phyloP scores from a whole-genome alignment of 30 jellyfish, hydroid and myxozoan species.

The Aurelia aurita complex sp. Pacific region DNA sequence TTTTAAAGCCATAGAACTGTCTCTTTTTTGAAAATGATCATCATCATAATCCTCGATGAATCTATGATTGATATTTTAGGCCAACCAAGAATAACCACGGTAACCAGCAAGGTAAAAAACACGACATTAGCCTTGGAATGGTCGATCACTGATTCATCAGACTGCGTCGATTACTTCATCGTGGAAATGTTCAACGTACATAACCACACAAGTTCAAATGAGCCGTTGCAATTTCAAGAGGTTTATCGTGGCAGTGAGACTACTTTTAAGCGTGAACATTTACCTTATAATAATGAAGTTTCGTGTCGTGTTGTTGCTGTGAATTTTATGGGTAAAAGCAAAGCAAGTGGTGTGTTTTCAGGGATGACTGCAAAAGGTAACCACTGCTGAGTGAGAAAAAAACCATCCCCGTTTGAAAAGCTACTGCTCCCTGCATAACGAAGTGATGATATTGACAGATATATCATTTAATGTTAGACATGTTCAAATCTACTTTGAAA shows the following conservation, averaged over 20 bases:
- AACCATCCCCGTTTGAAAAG: too few species aligned
- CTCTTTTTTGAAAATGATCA: too few species aligned
- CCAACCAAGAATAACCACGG: constrained; percentile 7
- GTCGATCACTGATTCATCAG: neutral
- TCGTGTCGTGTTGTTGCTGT: constrained; percentile 47
- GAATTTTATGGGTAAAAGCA: constrained; percentile 55
- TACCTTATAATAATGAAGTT: constrained; percentile 55
- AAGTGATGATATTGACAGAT: too few species aligned
- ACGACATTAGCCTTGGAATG: constrained; percentile 16
- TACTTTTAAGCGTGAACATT: constrained; percentile 9
- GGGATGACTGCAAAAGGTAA: constrained; percentile 53
- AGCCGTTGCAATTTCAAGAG: constrained; percentile 40
- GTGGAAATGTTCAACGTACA: constrained; percentile 23
- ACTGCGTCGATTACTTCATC: constrained; percentile 29
- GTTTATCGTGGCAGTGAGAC: constrained; percentile 51
- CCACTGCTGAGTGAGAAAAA: neutral
- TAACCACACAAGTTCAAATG: neutral
- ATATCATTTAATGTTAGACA: too few species aligned
- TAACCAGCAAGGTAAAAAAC: neutral
- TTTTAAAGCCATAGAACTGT: too few species aligned
- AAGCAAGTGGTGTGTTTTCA: constrained; percentile 32
- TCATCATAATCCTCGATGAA: too few species aligned
- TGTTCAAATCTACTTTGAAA: too few species aligned
- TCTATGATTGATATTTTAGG: neutral
- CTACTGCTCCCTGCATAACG: too few species aligned